Evolutionary conservation across 2,113 vertebrate genomes (phyloP).

Genomic region (Gasterosteus nipponicus): DNA sequence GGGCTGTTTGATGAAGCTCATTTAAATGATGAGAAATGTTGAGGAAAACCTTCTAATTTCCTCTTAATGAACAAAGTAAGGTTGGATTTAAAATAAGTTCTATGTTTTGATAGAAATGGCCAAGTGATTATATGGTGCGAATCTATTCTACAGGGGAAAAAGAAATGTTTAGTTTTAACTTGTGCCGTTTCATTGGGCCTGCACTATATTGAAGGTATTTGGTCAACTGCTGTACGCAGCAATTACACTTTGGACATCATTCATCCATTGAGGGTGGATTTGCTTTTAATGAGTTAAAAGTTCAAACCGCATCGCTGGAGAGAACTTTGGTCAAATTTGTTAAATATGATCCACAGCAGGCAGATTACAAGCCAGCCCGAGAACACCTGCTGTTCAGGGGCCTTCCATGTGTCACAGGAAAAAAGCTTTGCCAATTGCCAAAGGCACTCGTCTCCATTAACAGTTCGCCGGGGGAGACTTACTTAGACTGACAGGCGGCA

Average conservation of each 20-base stretch:
- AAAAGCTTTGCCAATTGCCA: slow-evolving; percentile 75
- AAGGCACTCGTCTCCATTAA: slow-evolving; percentile 74
- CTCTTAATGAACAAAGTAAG: slow-evolving; percentile 29
- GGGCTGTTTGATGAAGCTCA: slow-evolving; percentile 48
- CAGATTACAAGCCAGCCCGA: slow-evolving; percentile 67
- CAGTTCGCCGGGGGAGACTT: slow-evolving; percentile 60
- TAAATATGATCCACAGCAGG: slow-evolving; percentile 62
- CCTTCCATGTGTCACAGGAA: slow-evolving; percentile 71
- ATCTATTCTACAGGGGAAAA: not conserved
- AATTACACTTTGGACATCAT: not conserved
- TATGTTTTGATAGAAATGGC: slow-evolving; percentile 5
- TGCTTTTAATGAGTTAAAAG: slow-evolving; percentile 37
- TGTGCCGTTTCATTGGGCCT: no score
- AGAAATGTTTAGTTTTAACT: no score
- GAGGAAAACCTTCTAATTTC: slow-evolving; percentile 24
- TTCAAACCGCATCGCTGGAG: slow-evolving; percentile 35
- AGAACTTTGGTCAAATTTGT: slow-evolving; percentile 50
- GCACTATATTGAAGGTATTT: not conserved
- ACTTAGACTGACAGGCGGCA: slow-evolving; percentile 73
- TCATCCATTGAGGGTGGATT: not conserved
- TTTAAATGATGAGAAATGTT: slow-evolving; percentile 48
- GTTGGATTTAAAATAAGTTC: not conserved
- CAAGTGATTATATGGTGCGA: not conserved
- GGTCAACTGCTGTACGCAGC: no score
- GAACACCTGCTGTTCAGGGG: slow-evolving; percentile 58